These are phyloP conservation scores for Loxodonta africana DNA, from an alignment of 2,113 vertebrate species.

Conservation along the genomic window DNA sequence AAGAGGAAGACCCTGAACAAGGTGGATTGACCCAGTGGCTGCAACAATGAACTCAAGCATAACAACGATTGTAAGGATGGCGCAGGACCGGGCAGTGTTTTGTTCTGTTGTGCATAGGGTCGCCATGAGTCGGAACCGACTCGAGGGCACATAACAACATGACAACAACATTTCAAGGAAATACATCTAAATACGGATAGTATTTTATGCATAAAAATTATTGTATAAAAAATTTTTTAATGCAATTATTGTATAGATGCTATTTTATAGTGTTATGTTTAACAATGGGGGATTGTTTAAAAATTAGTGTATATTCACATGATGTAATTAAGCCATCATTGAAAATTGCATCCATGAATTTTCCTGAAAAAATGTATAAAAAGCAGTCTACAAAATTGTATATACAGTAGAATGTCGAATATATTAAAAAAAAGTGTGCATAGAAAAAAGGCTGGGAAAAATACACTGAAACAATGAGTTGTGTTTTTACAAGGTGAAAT, in stretches of 20 bases:
- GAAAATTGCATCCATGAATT: background rate
- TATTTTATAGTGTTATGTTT: background rate
- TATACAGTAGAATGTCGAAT: background rate
- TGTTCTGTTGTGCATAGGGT: no score
- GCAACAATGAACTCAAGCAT: no score
- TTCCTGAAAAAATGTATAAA: background rate
- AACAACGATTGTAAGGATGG: no score
- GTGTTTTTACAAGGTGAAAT: slow-evolving; percentile 5
- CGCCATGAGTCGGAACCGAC: no score
- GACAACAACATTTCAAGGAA: background rate
- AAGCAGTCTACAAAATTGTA: background rate
- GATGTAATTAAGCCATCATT: background rate
- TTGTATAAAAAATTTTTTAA: background rate
- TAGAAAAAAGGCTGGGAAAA: background rate
- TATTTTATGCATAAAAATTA: background rate
- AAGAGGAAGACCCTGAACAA: no score
- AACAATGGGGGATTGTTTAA: background rate
- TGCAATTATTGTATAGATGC: background rate
- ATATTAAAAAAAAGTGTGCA: background rate
- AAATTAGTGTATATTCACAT: background rate
- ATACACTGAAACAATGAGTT: background rate
- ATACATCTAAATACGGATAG: background rate
- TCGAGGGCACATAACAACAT: no score
- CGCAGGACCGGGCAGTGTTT: no score
- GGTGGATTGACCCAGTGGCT: no score